phyloP scores from a whole-genome alignment of 2,888 invertebrate genomes.

The Polyommatus iphigenia region DNA sequence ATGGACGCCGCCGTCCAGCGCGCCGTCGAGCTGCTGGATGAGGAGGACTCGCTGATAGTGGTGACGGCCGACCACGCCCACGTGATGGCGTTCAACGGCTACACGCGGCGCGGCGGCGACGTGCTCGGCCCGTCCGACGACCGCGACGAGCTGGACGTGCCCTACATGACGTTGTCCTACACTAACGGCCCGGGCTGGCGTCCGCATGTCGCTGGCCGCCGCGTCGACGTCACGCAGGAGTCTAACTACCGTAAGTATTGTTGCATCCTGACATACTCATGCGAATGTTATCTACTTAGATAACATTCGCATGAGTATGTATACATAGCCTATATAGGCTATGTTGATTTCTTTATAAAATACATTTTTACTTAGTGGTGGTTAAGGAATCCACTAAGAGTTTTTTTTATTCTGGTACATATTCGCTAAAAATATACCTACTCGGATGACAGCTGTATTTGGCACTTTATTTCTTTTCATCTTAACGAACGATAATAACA shows the following conservation, averaged over 20 bases:
- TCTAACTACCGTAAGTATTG: conserved; percentile 40
- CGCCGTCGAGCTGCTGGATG: conserved; percentile 54
- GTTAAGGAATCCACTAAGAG: too few relatives aligned
- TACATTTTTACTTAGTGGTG: too few relatives aligned
- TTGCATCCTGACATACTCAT: not conserved
- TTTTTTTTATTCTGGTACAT: too few relatives aligned
- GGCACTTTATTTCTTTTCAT: too few relatives aligned
- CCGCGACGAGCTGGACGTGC: conserved; percentile 62
- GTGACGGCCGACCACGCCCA: conserved; percentile 87
- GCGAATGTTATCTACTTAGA: too few relatives aligned
- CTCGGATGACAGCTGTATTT: too few relatives aligned
- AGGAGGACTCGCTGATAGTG: conserved; percentile 84
- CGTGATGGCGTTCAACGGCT: conserved; percentile 82
- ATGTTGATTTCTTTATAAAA: too few relatives aligned
- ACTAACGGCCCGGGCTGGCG: conserved; percentile 80
- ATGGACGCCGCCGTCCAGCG: conserved; percentile 76
- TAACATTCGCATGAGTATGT: too few relatives aligned
- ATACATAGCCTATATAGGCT: too few relatives aligned
- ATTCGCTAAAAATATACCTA: too few relatives aligned
- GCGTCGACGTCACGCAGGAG: conserved; percentile 59
- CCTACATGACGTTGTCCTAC: conserved; percentile 78
- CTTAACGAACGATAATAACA: too few relatives aligned
- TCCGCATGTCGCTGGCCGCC: conserved; percentile 48
- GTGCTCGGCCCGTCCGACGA: conserved; percentile 51
- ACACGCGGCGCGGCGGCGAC: conserved; percentile 70